Percentiles rank a stretch among this genome's conserved stretches.
Conservation (phyloP, 2,888 invertebrate species). For the Meteorus colon region DNA sequence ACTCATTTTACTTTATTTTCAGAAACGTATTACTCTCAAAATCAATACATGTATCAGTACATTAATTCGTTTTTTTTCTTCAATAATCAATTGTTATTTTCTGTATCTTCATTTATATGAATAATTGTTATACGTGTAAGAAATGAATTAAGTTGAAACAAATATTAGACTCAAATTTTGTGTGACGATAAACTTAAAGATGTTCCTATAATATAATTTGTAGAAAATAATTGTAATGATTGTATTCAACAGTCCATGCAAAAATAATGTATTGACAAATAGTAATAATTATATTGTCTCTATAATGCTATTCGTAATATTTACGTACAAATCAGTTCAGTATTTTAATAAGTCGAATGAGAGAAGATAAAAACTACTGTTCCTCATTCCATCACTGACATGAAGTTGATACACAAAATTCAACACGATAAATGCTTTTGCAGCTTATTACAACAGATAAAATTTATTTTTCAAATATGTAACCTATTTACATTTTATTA, state of each 20-base stretch:
- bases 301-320: slow-evolving; percentile 20
- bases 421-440: neutral
- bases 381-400: neutral
- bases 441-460: slow-evolving; percentile 20
- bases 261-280: slow-evolving; percentile 54
- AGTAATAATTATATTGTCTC: neutral
- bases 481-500: slow-evolving; percentile 75
- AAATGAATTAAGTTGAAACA: slow-evolving; percentile 9
- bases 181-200: slow-evolving; percentile 46
- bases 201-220: slow-evolving; percentile 56
- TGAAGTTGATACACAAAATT: neutral
- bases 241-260: slow-evolving; percentile 55
- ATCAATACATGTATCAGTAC: neutral
- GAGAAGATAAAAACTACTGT: slow-evolving; percentile 41
- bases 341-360: slow-evolving; percentile 11
- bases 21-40: neutral
- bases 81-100: neutral
- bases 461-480: slow-evolving; percentile 8
- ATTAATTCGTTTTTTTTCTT: neutral
- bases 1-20: neutral
- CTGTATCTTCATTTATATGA: slow-evolving; percentile 9
- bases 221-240: slow-evolving; percentile 53
- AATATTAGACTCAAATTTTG: slow-evolving; percentile 18
- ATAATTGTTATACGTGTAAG: neutral
- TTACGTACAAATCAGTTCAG: slow-evolving; percentile 21